Evolutionary conservation across 2,113 vertebrate genomes (phyloP), one percentile per base, ranked within the genome.

Genomic region (Elanoides forficatus): DNA sequence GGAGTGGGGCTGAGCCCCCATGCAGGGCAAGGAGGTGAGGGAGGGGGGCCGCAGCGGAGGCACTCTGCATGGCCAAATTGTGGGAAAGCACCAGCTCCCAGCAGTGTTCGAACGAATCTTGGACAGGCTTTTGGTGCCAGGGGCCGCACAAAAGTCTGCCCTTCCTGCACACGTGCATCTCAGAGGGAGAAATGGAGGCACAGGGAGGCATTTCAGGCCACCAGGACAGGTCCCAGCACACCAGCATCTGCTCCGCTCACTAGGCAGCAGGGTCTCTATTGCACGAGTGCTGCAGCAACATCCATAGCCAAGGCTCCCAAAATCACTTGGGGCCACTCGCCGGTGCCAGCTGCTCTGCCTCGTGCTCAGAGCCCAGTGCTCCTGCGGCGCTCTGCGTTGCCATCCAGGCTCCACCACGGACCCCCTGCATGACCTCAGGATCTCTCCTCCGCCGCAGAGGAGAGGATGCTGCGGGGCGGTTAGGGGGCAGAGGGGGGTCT

Each of bases 301-400:
- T 2, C 42, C n/a, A 23, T 3, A 52, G 50, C 53, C 50, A 58
- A 73, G 53, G n/a, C n/a, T 90, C 53, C 43, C 45, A 62, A 68
- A 86, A 52, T 40, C 3, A 2, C 17, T 78, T 13, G 15, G 58
- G 34, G 47, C 38, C 13, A 22, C 45, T 90, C 2, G 6, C 15
- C 2, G 3, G 23, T 4, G 2, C 27, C 76, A 68, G 43, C 36
- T 59, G n/a, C 27, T 16, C 38, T 52, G 55, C 22, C 43, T 34
- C 1, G 3, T 7, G 43, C 60, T 50, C 60, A 42, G 79, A 8
- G 20, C 1, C 0, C 1, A 0, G 32, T 29, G 60, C 27, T 43
- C 45, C 63, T 59, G 52, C 3, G 3, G 42, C 1, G 2, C 40
- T 34, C 43, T 7, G 2, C 10, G 5, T 2, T 80, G 78, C 50